These are phyloP conservation scores for Diploscapter pachys DNA, from an alignment of 1,140 invertebrate genomes.

Conservation along the genomic window DNA sequence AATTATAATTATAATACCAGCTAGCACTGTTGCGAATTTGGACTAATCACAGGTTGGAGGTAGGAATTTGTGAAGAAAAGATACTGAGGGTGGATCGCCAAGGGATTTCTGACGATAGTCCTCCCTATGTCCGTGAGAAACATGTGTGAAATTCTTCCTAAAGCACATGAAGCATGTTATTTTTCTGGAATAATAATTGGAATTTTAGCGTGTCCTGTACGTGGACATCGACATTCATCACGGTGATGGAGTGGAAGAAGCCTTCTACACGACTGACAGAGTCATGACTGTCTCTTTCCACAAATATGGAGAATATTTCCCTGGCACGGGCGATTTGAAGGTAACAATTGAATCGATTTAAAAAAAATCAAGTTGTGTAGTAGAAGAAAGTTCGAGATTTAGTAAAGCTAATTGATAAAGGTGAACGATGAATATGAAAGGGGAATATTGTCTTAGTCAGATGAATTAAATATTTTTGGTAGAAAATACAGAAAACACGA, in stretches of 20 bases:
- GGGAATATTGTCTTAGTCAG: too few relatives aligned
- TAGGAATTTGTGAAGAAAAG: slow-evolving; percentile 63
- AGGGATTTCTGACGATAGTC: too few relatives aligned
- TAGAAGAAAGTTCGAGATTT: too few relatives aligned
- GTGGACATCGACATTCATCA: slow-evolving; percentile 91
- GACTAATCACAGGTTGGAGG: too few relatives aligned
- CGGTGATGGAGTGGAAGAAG: slow-evolving; percentile 86
- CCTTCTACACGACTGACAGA: slow-evolving; percentile 84
- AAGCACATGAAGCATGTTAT: too few relatives aligned
- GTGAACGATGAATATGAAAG: too few relatives aligned
- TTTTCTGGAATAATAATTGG: too few relatives aligned
- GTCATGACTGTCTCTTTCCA: slow-evolving; percentile 91
- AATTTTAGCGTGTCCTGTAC: slow-evolving; percentile 74
- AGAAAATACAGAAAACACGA: too few relatives aligned
- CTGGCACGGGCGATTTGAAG: slow-evolving; percentile 79
- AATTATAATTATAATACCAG: too few relatives aligned
- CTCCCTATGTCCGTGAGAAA: slow-evolving; percentile 5
- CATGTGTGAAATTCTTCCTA: slow-evolving; percentile 60
- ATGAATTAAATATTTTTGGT: too few relatives aligned
- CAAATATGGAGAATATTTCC: slow-evolving; percentile 89
- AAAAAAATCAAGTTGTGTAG: not conserved
- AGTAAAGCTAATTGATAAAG: too few relatives aligned
- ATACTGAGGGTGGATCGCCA: not conserved
- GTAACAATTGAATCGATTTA: slow-evolving; percentile 54
- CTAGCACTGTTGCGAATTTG: too few relatives aligned